phyloP scores from a whole-genome alignment of 2,113 vertebrate species.

The Hippolais icterina region DNA sequence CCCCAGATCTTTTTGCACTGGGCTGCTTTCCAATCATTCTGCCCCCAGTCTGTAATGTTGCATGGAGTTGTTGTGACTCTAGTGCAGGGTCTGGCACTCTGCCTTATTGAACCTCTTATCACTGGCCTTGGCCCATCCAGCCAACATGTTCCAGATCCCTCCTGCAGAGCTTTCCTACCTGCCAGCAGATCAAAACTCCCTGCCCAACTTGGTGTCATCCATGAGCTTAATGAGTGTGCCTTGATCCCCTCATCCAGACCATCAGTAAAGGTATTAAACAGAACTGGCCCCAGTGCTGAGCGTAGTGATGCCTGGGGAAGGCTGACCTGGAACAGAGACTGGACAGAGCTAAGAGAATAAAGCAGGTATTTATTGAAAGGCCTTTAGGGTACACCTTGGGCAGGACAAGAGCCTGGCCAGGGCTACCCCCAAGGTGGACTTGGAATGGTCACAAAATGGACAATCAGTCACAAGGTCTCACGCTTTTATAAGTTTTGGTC shows the following conservation, averaged over 20 bases:
- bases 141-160: background rate
- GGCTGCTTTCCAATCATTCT: background rate
- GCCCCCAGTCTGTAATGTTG: background rate
- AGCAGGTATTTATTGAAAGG: background rate
- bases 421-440: background rate
- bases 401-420: background rate
- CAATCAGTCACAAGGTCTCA: accelerated
- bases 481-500: background rate
- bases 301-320: background rate
- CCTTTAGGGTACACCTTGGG: background rate
- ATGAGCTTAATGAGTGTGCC: background rate
- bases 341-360: background rate
- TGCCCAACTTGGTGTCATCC: background rate
- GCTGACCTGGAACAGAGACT: background rate
- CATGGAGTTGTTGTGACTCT: background rate
- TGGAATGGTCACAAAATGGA: background rate
- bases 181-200: background rate
- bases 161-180: background rate
- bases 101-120: background rate
- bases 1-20: too few species aligned
- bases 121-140: background rate
- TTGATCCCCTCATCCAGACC: background rate
- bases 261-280: background rate
- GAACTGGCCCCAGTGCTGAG: background rate
- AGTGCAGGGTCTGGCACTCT: background rate